Percentiles rank a stretch among this genome's conserved stretches.
phyloP scores from a whole-genome alignment of 2,888 invertebrate genomes.

The Ellobium chinense region DNA sequence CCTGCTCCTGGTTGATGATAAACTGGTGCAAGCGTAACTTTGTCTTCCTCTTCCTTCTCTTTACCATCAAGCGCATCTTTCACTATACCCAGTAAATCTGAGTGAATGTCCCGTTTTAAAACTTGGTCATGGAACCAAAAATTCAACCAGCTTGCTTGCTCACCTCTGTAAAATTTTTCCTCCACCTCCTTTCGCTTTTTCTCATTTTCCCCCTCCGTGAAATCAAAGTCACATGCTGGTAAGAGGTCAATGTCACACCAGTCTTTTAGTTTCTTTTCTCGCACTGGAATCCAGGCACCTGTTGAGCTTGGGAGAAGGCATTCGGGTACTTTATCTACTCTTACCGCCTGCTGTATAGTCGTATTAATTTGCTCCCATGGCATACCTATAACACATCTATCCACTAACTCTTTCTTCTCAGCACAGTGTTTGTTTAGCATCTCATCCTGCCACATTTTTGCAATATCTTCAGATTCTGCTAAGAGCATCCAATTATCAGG shows the following conservation, averaged over 20 bases:
- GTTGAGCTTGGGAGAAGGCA: constrained; percentile 57
- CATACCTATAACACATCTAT: constrained; percentile 60
- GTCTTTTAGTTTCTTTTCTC: constrained; percentile 54
- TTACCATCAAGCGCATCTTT: constrained; percentile 45
- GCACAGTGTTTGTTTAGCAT: constrained; percentile 49
- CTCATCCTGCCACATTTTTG: constrained; percentile 50
- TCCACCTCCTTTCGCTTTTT: constrained; percentile 51
- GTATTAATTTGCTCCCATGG: constrained; percentile 60
- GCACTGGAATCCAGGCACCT: constrained; percentile 54
- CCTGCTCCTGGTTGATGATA: constrained; percentile 68
- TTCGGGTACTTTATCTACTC: constrained; percentile 33
- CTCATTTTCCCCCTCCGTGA: constrained; percentile 37
- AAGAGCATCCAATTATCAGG: constrained; percentile 61
- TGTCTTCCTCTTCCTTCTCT: constrained; percentile 47
- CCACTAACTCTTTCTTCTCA: constrained; percentile 46
- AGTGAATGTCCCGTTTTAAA: constrained; percentile 50
- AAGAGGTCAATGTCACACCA: constrained; percentile 57
- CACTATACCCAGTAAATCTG: constrained; percentile 42
- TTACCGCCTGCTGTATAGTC: not conserved
- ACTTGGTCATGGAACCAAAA: constrained; percentile 62
- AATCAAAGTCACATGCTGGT: constrained; percentile 31
- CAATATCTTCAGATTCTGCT: constrained; percentile 55
- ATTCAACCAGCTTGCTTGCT: constrained; percentile 65
- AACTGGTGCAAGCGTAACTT: constrained; percentile 54
- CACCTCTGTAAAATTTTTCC: constrained; percentile 59